Evolutionary conservation across 2,797 vertebrate species (phyloP).

Genomic region (Parauchenoglanis punctatus): DNA sequence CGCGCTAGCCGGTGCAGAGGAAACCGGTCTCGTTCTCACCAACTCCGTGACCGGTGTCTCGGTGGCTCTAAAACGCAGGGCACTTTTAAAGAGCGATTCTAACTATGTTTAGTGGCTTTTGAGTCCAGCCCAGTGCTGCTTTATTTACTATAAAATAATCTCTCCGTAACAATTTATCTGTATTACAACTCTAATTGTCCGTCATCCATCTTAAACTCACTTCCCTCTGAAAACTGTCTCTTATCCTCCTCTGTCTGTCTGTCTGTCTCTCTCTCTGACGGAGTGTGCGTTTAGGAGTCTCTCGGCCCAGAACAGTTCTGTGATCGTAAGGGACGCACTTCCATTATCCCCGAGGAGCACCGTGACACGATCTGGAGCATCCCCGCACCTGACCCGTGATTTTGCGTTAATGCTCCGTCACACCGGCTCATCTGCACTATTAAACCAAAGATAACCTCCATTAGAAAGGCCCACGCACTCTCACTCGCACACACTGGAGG

Average conservation of each 20-base stretch:
- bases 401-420: constrained; percentile 32
- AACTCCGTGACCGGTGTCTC: not conserved
- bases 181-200: not conserved
- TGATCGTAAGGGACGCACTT: constrained; percentile 28
- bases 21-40: not conserved
- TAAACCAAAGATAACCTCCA: constrained; percentile 48
- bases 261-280: not conserved
- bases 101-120: not conserved
- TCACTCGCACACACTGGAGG: not conserved
- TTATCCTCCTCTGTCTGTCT: not conserved
- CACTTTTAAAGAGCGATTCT: not conserved
- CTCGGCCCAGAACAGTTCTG: constrained; percentile 19
- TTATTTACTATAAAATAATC: not conserved
- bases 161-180: not conserved
- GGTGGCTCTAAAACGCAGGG: not conserved
- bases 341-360: constrained; percentile 39
- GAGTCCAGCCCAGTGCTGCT: not conserved
- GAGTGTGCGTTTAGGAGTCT: not conserved
- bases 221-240: constrained; percentile 23
- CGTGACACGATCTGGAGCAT: constrained; percentile 39
- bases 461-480: constrained; percentile 44
- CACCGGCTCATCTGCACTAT: constrained; percentile 40
- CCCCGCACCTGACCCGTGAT: constrained; percentile 25
- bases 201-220: constrained; percentile 13
- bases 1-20: not conserved